Percentiles rank a stretch among this genome's conserved stretches.
These are phyloP conservation scores for Leptopilina drosophilae DNA, from an alignment of 2,888 invertebrate species.

Conservation along the genomic window DNA sequence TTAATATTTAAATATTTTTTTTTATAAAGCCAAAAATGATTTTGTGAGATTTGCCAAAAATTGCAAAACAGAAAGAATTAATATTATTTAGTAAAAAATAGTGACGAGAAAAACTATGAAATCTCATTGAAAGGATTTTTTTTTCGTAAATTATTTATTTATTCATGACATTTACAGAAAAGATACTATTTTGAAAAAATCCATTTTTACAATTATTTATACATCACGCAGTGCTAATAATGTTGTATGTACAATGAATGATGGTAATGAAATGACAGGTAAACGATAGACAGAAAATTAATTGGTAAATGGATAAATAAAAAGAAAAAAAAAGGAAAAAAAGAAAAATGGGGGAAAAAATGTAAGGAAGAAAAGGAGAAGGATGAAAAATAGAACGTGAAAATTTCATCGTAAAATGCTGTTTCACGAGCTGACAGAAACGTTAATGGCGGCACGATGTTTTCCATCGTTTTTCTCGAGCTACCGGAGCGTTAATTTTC, in stretches of 20 bases:
- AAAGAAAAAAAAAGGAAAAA: too few species aligned
- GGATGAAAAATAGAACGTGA: constrained; percentile 31
- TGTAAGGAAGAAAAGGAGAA: not conserved
- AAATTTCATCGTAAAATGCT: constrained; percentile 32
- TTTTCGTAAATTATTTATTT: constrained; percentile 26
- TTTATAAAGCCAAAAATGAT: too few species aligned
- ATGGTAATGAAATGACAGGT: constrained; percentile 6
- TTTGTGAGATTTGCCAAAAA: too few species aligned
- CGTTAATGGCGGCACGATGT: constrained; percentile 24
- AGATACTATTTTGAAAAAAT: not conserved
- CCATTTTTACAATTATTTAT: not conserved
- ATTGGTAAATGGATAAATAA: constrained; percentile 29
- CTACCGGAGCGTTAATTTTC: constrained; percentile 36
- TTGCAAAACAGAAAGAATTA: too few species aligned
- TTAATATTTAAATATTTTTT: too few species aligned
- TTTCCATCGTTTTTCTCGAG: constrained; percentile 30
- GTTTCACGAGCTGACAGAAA: constrained; percentile 39
- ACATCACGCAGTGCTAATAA: not conserved
- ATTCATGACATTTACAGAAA: not conserved
- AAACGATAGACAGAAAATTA: constrained; percentile 23
- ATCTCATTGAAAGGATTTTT: too few species aligned
- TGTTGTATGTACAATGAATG: not conserved
- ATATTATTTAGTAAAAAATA: too few species aligned
- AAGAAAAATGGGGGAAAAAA: not conserved
- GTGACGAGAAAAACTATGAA: too few species aligned